Evolutionary conservation across 2,888 invertebrate genomes (phyloP).

Genomic region (Sminthurides aquaticus): DNA sequence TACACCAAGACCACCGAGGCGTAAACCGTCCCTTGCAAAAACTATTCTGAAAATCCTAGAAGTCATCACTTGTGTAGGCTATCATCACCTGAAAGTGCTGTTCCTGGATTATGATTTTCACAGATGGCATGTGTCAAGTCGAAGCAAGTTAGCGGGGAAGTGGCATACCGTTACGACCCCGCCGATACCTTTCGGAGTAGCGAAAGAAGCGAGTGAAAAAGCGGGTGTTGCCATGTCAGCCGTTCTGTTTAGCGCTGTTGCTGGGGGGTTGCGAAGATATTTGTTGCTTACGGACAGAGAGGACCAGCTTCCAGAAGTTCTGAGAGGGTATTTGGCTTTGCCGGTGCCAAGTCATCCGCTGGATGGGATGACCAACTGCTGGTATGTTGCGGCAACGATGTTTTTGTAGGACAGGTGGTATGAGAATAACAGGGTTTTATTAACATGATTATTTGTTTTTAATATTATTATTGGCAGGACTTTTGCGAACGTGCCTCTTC

Average conservation of each 20-base stretch:
- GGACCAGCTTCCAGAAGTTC: constrained; percentile 11
- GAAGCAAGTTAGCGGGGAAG: constrained; percentile 21
- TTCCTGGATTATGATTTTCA: constrained; percentile 31
- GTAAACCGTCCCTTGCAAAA: neutral
- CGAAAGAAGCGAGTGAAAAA: constrained; percentile 16
- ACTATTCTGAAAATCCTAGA: constrained; percentile 16
- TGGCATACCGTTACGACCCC: constrained; percentile 31
- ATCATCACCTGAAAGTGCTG: constrained; percentile 31
- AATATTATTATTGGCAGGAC: too few species aligned
- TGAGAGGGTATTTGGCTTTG: constrained; percentile 10
- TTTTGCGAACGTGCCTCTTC: constrained; percentile 12
- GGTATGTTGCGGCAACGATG: constrained; percentile 9
- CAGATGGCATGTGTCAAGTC: constrained; percentile 28
- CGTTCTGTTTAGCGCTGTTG: constrained; percentile 30
- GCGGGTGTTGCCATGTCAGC: constrained; percentile 27
- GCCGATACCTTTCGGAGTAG: constrained; percentile 17
- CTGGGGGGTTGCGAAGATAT: constrained; percentile 32
- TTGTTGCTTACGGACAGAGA: constrained; percentile 8
- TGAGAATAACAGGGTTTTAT: too few species aligned
- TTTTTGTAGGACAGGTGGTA: neutral
- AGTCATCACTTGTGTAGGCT: constrained; percentile 23
- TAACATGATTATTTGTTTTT: too few species aligned
- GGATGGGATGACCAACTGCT: constrained; percentile 14
- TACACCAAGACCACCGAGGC: constrained; percentile 1
- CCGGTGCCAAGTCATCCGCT: constrained; percentile 16